Evolutionary conservation across 2,888 invertebrate species (phyloP).

Genomic region (Stenodera caucasica): DNA sequence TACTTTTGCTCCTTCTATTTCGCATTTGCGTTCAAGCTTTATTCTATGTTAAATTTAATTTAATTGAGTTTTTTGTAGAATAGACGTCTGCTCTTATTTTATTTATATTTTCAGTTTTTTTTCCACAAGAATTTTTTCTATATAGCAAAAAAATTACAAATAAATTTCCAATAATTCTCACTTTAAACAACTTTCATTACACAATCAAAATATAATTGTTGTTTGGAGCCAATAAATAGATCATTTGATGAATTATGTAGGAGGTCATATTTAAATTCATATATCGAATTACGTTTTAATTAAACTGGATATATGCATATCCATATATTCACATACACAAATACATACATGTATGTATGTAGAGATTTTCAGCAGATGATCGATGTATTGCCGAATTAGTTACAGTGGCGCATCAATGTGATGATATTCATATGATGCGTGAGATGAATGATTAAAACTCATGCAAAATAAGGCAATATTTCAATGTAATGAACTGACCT

Average conservation of each 20-base stretch:
- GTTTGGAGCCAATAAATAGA: conserved; percentile 7
- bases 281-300: conserved; percentile 50
- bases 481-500: conserved; percentile 41
- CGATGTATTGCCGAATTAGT: conserved; percentile 48
- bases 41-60: conserved; percentile 42
- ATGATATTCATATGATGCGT: conserved; percentile 46
- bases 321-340: conserved; percentile 27
- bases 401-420: conserved; percentile 45
- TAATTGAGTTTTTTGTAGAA: conserved; percentile 43
- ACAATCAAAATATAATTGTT: not conserved
- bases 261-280: conserved; percentile 41
- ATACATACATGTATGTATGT: conserved; percentile 8
- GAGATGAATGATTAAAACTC: conserved; percentile 47
- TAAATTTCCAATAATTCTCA: too few relatives aligned
- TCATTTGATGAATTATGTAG: conserved; percentile 30
- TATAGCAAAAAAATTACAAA: too few relatives aligned
- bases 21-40: conserved; percentile 47
- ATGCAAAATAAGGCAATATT: conserved; percentile 44
- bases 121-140: too few relatives aligned
- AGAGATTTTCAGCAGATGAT: conserved; percentile 38
- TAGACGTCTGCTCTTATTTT: not conserved
- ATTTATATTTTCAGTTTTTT: too few relatives aligned
- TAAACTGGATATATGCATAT: conserved; percentile 42
- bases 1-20: conserved; percentile 49
- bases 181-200: not conserved